phyloP scores from a whole-genome alignment of 2,888 invertebrate genomes.

The Drosophila barbarae region DNA sequence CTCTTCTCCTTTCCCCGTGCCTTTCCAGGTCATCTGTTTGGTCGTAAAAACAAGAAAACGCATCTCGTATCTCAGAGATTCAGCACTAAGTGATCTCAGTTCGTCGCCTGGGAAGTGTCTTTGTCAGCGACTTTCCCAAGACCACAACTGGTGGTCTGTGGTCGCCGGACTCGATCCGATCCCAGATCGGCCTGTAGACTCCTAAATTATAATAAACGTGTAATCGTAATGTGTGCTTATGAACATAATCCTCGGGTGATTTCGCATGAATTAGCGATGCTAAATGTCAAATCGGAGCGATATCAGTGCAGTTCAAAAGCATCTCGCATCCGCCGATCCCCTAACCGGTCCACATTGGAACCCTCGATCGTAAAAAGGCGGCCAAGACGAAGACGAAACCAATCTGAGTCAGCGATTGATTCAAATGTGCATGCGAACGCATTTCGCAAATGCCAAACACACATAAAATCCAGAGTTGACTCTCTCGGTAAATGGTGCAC shows the following conservation, averaged over 20 bases:
- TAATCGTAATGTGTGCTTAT: conserved; percentile 77
- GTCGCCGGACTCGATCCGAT: conserved; percentile 9
- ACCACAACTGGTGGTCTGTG: conserved; percentile 4
- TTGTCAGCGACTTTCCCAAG: conserved; percentile 50
- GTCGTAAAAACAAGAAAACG: conserved; percentile 17
- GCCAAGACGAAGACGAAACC: conserved; percentile 40
- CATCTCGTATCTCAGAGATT: conserved; percentile 14
- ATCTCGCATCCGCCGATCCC: conserved; percentile 37
- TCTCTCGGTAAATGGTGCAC: conserved; percentile 34
- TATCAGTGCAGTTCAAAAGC: conserved; percentile 56
- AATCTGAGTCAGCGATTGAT: conserved; percentile 60
- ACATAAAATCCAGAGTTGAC: conserved; percentile 68
- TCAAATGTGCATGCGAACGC: conserved; percentile 71
- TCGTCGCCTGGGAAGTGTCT: conserved; percentile 19
- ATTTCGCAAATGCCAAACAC: conserved; percentile 60
- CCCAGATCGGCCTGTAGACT: conserved; percentile 52
- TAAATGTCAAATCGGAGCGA: conserved; percentile 71
- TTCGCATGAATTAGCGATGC: conserved; percentile 74
- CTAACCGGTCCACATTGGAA: conserved; percentile 50
- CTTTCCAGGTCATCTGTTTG: conserved; percentile 27
- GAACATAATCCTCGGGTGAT: conserved; percentile 76
- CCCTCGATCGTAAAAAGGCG: conserved; percentile 51
- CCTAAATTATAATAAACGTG: conserved; percentile 78
- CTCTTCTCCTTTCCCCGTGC: conserved; percentile 1
- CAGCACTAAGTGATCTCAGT: conserved; percentile 33